Evolutionary conservation across 2,888 invertebrate species (phyloP).

Genomic region (Malthinus flaveolus): DNA sequence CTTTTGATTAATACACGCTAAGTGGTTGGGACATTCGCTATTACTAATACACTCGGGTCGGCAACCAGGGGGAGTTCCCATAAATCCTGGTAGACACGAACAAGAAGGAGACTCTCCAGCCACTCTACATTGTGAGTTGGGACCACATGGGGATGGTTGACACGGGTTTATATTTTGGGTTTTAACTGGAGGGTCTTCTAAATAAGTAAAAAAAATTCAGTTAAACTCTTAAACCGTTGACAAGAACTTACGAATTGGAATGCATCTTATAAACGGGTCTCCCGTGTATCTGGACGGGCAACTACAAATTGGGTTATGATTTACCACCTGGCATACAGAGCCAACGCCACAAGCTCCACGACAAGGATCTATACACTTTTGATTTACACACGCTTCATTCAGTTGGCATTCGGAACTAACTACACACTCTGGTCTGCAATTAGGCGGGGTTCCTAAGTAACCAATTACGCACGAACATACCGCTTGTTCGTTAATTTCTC

Average conservation of each 20-base stretch:
- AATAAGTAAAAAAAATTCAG: slow-evolving; percentile 1
- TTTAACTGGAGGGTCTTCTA: slow-evolving; percentile 53
- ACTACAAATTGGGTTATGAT: slow-evolving; percentile 64
- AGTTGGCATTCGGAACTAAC: slow-evolving; percentile 57
- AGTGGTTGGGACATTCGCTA: slow-evolving; percentile 74
- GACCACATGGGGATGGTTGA: slow-evolving; percentile 74
- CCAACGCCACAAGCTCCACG: slow-evolving; percentile 60
- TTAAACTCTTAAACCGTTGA: background rate
- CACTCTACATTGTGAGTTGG: slow-evolving; percentile 72
- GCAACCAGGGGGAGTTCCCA: slow-evolving; percentile 77
- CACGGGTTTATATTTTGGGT: slow-evolving; percentile 62
- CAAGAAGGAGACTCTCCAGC: slow-evolving; percentile 63
- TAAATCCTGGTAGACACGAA: slow-evolving; percentile 70
- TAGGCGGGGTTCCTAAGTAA: slow-evolving; percentile 60
- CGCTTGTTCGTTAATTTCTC: slow-evolving; percentile 64
- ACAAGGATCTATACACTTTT: slow-evolving; percentile 62
- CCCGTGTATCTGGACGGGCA: slow-evolving; percentile 67
- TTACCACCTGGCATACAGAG: slow-evolving; percentile 63
- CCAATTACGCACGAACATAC: slow-evolving; percentile 58
- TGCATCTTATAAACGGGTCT: slow-evolving; percentile 63
- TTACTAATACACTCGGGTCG: slow-evolving; percentile 81
- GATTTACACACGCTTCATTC: slow-evolving; percentile 56
- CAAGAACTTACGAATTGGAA: slow-evolving; percentile 42
- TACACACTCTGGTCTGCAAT: slow-evolving; percentile 58
- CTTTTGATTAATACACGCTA: slow-evolving; percentile 76